These are phyloP conservation scores for Smutsia temminckii DNA, from an alignment of 2,797 vertebrate species.

Conservation along the genomic window DNA sequence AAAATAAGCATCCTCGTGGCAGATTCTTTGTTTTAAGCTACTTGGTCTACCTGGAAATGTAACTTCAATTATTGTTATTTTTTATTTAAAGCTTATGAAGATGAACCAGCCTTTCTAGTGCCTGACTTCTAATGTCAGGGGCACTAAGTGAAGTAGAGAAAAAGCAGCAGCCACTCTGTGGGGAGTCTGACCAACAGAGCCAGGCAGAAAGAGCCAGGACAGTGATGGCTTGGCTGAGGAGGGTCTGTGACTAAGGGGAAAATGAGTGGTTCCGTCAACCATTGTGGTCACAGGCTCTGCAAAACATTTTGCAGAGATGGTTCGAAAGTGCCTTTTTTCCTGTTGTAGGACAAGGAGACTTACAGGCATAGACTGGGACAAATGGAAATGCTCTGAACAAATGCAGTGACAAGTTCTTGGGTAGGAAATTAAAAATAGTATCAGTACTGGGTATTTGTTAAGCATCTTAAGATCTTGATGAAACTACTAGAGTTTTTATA, in stretches of 20 bases:
- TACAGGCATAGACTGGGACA: neutral
- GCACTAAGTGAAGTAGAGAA: neutral
- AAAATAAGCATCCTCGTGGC: neutral
- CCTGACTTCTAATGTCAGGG: slow-evolving; percentile 10
- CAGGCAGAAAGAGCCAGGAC: neutral
- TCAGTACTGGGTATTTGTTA: neutral
- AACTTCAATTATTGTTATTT: slow-evolving; percentile 40
- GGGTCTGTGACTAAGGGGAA: neutral
- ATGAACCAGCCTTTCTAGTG: neutral
- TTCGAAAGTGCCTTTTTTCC: neutral
- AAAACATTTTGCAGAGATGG: neutral
- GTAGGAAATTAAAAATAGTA: neutral
- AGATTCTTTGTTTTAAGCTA: slow-evolving; percentile 5
- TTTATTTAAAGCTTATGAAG: slow-evolving; percentile 15
- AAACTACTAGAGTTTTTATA: neutral
- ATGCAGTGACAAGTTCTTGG: neutral
- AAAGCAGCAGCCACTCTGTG: neutral
- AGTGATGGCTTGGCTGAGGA: neutral
- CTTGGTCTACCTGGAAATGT: slow-evolving; percentile 14
- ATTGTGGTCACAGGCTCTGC: neutral
- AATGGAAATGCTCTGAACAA: neutral
- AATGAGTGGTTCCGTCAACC: neutral
- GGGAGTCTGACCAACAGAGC: neutral
- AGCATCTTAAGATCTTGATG: neutral
- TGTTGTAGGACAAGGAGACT: neutral